A percentile compares a stretch with the other conserved stretches of the same genome.
Conservation (phyloP, 2,797 vertebrate species). For the Anniella stebbinsi region DNA sequence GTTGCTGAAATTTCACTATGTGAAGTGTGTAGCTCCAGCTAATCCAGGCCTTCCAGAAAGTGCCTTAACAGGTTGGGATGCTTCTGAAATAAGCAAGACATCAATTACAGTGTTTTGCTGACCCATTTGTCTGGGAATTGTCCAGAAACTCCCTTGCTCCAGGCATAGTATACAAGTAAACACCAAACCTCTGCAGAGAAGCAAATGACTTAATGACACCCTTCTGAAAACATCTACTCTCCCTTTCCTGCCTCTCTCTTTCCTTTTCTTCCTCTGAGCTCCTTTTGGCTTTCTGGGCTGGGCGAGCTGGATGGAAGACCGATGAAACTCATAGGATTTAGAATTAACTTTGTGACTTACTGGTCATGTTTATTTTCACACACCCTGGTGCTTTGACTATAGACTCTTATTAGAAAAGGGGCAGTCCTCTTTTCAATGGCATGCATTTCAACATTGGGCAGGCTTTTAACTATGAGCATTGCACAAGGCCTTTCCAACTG, state of each 20-base stretch:
- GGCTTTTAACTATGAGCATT: not conserved
- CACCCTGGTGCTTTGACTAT: slow-evolving; percentile 13
- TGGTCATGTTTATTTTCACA: slow-evolving; percentile 33
- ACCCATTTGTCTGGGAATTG: slow-evolving; percentile 19
- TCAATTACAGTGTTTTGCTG: slow-evolving; percentile 13
- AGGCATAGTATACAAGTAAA: not conserved
- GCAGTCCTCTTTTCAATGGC: not conserved
- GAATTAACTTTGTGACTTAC: not conserved
- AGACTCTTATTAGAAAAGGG: slow-evolving; percentile 20
- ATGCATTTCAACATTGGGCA: not conserved
- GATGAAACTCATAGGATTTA: slow-evolving; percentile 4
- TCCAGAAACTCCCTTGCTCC: slow-evolving; percentile 35
- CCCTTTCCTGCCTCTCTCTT: slow-evolving; percentile 23
- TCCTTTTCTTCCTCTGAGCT: slow-evolving; percentile 12
- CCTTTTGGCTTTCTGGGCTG: slow-evolving; percentile 13
- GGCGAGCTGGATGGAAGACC: not conserved
- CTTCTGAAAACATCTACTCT: not conserved
- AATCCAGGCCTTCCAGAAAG: not conserved
- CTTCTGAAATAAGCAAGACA: slow-evolving; percentile 11
- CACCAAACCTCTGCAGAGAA: not conserved
- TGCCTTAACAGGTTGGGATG: slow-evolving; percentile 15
- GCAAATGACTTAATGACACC: slow-evolving; percentile 5
- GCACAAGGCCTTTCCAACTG: not conserved
- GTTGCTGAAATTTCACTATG: not conserved
- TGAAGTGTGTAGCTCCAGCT: not conserved